Evolutionary conservation across 2,797 vertebrate genomes (phyloP).

Genomic region (Anniella stebbinsi): DNA sequence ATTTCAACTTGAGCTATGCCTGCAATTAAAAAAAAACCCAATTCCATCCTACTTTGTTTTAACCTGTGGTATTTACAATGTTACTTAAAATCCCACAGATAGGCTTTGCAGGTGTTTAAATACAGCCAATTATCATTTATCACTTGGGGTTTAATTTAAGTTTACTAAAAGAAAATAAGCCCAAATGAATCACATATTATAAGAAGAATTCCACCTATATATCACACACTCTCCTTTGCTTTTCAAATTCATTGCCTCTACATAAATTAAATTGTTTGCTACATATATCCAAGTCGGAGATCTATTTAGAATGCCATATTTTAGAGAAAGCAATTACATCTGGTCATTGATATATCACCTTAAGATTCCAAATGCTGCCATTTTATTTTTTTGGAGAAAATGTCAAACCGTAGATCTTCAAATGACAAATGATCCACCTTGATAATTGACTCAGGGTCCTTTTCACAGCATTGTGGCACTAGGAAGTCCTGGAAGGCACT

Average conservation of each 20-base stretch:
- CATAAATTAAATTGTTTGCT: conserved; percentile 62
- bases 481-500: neutral
- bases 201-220: conserved; percentile 48
- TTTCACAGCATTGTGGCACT: neutral
- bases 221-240: conserved; percentile 60
- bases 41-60: conserved; percentile 31
- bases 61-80: conserved; percentile 37
- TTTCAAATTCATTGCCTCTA: conserved; percentile 59
- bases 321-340: conserved; percentile 60
- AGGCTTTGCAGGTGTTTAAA: conserved; percentile 57
- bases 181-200: conserved; percentile 62
- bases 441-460: neutral
- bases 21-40: neutral
- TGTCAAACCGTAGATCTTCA: conserved; percentile 13
- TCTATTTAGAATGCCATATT: conserved; percentile 51
- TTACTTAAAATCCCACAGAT: conserved; percentile 27
- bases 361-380: conserved; percentile 46
- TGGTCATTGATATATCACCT: conserved; percentile 59
- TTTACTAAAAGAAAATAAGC: conserved; percentile 50
- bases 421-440: conserved; percentile 2
- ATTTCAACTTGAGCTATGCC: neutral
- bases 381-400: conserved; percentile 11
- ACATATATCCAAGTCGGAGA: conserved; percentile 52
- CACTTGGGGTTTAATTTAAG: conserved; percentile 62
- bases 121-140: conserved; percentile 55